A percentile compares a stretch with the other conserved stretches of the same genome.
Evolutionary conservation across 1,140 invertebrate species (phyloP).

Genomic region (Ooceraea biroi): DNA sequence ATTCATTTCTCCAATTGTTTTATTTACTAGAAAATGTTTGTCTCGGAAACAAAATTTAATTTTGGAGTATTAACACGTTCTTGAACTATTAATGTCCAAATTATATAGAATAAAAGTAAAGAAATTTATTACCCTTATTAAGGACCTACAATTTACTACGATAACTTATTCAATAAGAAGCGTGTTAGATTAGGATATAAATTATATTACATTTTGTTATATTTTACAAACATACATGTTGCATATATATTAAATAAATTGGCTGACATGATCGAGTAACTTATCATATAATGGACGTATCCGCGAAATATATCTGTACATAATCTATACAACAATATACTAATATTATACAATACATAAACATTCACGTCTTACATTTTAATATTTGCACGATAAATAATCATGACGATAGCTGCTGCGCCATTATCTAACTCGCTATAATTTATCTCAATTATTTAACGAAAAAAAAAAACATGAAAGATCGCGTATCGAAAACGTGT

Average conservation of each 20-base stretch:
- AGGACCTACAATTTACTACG: slow-evolving; percentile 23
- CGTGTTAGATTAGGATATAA: slow-evolving; percentile 37
- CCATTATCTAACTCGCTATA: neutral
- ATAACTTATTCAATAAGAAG: slow-evolving; percentile 4
- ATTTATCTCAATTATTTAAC: slow-evolving; percentile 28
- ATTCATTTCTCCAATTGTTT: too few species aligned
- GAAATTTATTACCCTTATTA: slow-evolving; percentile 51
- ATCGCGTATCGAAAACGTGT: slow-evolving; percentile 37
- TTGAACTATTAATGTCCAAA: neutral
- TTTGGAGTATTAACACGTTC: too few species aligned
- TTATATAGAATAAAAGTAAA: neutral
- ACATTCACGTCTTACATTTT: slow-evolving; percentile 24
- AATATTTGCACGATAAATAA: slow-evolving; percentile 56
- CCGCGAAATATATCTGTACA: slow-evolving; percentile 44
- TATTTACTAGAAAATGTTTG: too few species aligned
- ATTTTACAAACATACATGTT: slow-evolving; percentile 40
- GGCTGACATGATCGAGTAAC: neutral
- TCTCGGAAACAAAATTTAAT: too few species aligned
- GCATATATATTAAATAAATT: slow-evolving; percentile 36
- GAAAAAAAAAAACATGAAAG: neutral
- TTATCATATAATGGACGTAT: slow-evolving; percentile 27
- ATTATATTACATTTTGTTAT: slow-evolving; percentile 71
- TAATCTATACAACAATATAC: slow-evolving; percentile 19
- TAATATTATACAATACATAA: slow-evolving; percentile 55
- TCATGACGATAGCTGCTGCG: neutral